Evolutionary conservation across 2,113 vertebrate species (phyloP), one percentile per base, ranked within the genome.

Genomic region (Tachuris rubrigastra): DNA sequence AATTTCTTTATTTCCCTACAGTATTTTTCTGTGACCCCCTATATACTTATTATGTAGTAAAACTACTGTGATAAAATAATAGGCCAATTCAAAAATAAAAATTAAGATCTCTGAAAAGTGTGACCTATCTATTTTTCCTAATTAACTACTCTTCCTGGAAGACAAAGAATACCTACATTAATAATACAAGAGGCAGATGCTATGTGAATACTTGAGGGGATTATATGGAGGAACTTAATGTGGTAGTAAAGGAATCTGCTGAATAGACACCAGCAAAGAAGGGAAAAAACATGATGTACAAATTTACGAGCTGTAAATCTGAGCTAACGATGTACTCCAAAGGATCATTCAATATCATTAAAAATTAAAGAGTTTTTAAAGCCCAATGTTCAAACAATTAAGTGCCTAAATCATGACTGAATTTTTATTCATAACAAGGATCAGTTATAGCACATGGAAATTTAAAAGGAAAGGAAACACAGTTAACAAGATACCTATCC

Each of bases 291-390:
- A 41, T n/a, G 4, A 46, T 19, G 8, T 59, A 63, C 52, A 78
- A 84, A 75, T 63, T 80, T 71, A 85, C 4, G 1, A 87, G 60
- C 44, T 90, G 47, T 86, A 94, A 79, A 66, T 88, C 25, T 85
- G 44, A 84, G 30, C 22, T 76, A 72, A 81, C 46, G 5, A 12
- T 73, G 39, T 39, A 60, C 49, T 83, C 53, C 49, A 86, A 92
- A 87, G 52, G 31, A 85, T 68, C 30, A 84, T 60, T 62, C 50
- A 89, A 20, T 62, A 67, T 41, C 15, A 72, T 86, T 85, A 58
- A 87, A 85, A 92, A 35, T 46, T 8, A 22, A 93, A 85, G 10
- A 55, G 21, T 42, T 96, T 92, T 94, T 72, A 77, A 86, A 96
- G 56, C 19, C 37, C 30, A 35, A 66, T 6, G 5, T 75, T 89